phyloP scores from a whole-genome alignment of 2,888 invertebrate species.

The Steinernema hermaphroditum region DNA sequence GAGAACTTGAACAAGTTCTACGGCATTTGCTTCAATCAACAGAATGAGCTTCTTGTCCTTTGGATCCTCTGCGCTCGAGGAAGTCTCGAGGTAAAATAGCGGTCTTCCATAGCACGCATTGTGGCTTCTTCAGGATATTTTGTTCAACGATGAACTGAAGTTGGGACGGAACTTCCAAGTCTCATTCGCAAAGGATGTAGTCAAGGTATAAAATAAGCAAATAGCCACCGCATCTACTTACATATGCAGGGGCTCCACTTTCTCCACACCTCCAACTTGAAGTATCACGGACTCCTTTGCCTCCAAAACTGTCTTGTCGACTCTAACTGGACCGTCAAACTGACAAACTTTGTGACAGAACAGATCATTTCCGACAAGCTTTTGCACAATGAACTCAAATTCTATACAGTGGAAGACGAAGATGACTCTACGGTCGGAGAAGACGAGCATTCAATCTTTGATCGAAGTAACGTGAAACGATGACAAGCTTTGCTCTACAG shows the following conservation, averaged over 20 bases:
- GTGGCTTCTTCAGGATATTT: conserved; percentile 54
- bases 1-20: conserved; percentile 66
- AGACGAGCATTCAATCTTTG: conserved; percentile 30
- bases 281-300: conserved; percentile 62
- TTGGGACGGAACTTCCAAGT: conserved; percentile 65
- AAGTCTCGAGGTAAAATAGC: conserved; percentile 53
- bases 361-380: conserved; percentile 62
- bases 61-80: conserved; percentile 63
- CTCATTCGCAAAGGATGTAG: conserved; percentile 65
- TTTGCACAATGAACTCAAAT: conserved; percentile 47
- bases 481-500: not conserved
- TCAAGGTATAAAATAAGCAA: conserved; percentile 47
- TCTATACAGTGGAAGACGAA: conserved; percentile 14
- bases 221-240: not conserved
- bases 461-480: conserved; percentile 31
- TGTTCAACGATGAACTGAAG: conserved; percentile 65
- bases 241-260: conserved; percentile 54
- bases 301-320: conserved; percentile 65
- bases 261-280: conserved; percentile 57
- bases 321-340: conserved; percentile 65
- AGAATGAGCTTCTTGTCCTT: conserved; percentile 64
- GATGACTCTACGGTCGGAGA: conserved; percentile 5
- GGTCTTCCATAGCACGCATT: conserved; percentile 22
- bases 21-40: conserved; percentile 65
- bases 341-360: conserved; percentile 64